Evolutionary conservation across 2,113 vertebrate genomes (phyloP), one percentile per base, ranked within the genome.

Genomic region (Dasypus novemcinctus): DNA sequence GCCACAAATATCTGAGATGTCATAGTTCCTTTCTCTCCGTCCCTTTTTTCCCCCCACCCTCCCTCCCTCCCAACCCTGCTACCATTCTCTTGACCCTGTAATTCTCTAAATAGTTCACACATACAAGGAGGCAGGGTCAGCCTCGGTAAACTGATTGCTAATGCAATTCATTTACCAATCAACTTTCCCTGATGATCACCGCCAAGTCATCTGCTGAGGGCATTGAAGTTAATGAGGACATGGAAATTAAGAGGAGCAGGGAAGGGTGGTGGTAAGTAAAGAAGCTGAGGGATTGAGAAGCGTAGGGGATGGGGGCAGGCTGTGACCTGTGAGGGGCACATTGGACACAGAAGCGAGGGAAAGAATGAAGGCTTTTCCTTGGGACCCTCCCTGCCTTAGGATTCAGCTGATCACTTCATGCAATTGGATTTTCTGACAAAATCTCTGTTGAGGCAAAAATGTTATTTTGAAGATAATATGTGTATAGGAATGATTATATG

Each of bases 141-240:
- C 59, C 79, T 86, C 83, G 57, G 78, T 63, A 94, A 94, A 96
- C 75, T 97, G 95, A 97, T 96, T 97, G 95, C 97, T 97, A 97
- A 97, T 97, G 95, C 38, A 76, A 92, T 97, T 97, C 96, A 92
- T 94, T 97, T 96, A 95, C 90, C 80, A 95, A 87, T 97, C 93
- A 96, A 74, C 72, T 68, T 92, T 93, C 87, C 20, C 18, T 72
- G 90, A 96, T 96, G 90, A 96, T 96, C 83, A 87, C 66, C 66
- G 90, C 41, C 31, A 75, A 97, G 92, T 97, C 95, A 93, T 88
- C 82, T 96, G 88, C 94, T 93, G 95, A 97, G 94, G 87, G 94
- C 92, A 87, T 63, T 69, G 92, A 95, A 97, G 83, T 93, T 97
- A 97, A 96, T 97, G 92, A 97, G 87, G 92, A 87, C 54, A 66